phyloP scores from a whole-genome alignment of 2,113 vertebrate species.

The Eublepharis macularius region DNA sequence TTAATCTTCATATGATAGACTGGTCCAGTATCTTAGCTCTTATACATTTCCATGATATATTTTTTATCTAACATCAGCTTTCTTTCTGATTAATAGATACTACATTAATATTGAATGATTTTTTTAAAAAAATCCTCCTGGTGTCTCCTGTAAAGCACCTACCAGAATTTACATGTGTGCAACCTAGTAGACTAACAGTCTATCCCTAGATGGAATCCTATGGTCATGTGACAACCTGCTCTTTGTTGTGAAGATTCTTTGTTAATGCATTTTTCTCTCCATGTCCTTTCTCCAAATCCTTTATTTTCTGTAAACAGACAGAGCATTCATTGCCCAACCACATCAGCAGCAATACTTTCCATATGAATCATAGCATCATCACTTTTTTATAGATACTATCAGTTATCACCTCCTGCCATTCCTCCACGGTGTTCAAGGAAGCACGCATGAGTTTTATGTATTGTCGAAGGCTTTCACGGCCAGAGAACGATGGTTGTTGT shows the following conservation, averaged over 20 bases:
- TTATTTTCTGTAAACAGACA: background rate
- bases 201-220: background rate
- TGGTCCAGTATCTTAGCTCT: constrained; percentile 50
- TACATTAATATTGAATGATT: background rate
- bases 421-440: background rate
- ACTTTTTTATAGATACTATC: background rate
- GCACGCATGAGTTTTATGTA: background rate
- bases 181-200: too few species aligned
- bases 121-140: background rate
- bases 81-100: constrained; percentile 51
- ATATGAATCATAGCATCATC: too few species aligned
- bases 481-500: too few species aligned
- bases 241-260: background rate
- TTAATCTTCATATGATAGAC: constrained; percentile 59
- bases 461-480: too few species aligned
- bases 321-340: too few species aligned
- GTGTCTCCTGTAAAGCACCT: background rate
- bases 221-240: background rate
- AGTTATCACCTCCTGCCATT: background rate
- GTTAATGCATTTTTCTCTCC: background rate
- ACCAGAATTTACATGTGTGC: background rate
- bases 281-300: background rate
- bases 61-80: constrained; percentile 51
- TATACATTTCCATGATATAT: constrained; percentile 44
- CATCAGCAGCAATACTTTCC: background rate